Conservation (phyloP, 2,797 vertebrate species). For the Nyctibius grandis region DNA sequence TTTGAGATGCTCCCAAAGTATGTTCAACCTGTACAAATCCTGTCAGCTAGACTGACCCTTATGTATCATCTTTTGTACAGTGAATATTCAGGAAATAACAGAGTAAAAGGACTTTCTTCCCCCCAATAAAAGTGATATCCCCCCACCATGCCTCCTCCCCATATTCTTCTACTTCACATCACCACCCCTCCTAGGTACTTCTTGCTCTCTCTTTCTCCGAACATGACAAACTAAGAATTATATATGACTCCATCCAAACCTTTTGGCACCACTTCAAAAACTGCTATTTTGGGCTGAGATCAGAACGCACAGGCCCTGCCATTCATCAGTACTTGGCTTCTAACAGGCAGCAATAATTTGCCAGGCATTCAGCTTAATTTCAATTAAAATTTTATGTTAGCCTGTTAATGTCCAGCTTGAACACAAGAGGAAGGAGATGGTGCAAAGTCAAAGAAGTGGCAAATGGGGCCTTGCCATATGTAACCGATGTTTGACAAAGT, state of each 20-base stretch:
- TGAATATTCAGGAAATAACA: neutral
- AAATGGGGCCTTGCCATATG: neutral
- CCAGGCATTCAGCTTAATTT: neutral
- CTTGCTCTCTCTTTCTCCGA: neutral
- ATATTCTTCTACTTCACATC: too few relatives aligned
- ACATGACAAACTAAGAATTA: neutral
- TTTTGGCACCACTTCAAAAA: neutral
- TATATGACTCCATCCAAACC: neutral
- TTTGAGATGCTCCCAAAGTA: neutral
- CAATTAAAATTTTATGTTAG: neutral
- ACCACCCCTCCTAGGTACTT: too few relatives aligned
- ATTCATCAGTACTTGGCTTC: neutral
- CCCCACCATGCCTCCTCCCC: too few relatives aligned
- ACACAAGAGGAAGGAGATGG: neutral
- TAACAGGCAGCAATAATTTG: neutral
- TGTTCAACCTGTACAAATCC: neutral
- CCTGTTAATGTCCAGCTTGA: neutral
- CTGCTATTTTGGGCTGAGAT: neutral
- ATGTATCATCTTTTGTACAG: accelerated
- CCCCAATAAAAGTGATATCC: neutral
- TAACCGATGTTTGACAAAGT: neutral
- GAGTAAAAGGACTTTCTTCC: neutral
- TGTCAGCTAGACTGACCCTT: neutral
- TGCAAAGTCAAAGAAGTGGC: neutral
- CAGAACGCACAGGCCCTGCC: neutral